Conservation (phyloP, 2,113 vertebrate genomes). For the Apus apus region DNA sequence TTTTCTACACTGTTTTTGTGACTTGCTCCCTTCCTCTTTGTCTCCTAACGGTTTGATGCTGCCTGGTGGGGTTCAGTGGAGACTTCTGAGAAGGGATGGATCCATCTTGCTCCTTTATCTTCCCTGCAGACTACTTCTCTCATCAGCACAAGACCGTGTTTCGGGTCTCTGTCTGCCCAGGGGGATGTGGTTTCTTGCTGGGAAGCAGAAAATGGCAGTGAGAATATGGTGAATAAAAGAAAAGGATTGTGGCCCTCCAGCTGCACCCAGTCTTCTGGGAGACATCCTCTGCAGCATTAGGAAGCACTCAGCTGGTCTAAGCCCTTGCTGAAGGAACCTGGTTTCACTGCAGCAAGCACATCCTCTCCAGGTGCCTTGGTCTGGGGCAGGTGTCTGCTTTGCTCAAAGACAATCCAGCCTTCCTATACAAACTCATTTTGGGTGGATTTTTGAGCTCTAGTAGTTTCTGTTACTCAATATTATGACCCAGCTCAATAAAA, state of each 20-base stretch:
- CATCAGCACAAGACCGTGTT: too few species aligned
- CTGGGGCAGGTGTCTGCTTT: background rate
- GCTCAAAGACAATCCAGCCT: background rate
- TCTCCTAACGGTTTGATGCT: background rate
- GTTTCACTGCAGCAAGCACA: background rate
- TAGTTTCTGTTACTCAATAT: background rate
- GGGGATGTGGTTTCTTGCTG: rapidly evolving
- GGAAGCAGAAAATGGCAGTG: background rate
- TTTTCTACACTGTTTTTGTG: background rate
- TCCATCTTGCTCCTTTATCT: background rate
- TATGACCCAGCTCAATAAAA: background rate
- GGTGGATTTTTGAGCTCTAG: background rate
- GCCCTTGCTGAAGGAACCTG: background rate
- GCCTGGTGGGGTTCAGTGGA: background rate
- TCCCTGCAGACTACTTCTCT: background rate
- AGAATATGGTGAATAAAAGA: background rate
- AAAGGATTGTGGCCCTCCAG: background rate
- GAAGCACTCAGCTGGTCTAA: background rate
- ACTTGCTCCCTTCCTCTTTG: background rate
- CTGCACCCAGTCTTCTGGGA: background rate
- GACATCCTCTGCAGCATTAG: background rate
- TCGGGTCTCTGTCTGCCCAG: background rate
- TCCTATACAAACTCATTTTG: background rate
- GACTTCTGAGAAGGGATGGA: background rate
- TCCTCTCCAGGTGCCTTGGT: background rate